Percentiles rank a stretch among this genome's conserved stretches.
These are phyloP conservation scores for Neosilurus mollespiculum DNA, from an alignment of 2,797 vertebrate species.

Conservation along the genomic window DNA sequence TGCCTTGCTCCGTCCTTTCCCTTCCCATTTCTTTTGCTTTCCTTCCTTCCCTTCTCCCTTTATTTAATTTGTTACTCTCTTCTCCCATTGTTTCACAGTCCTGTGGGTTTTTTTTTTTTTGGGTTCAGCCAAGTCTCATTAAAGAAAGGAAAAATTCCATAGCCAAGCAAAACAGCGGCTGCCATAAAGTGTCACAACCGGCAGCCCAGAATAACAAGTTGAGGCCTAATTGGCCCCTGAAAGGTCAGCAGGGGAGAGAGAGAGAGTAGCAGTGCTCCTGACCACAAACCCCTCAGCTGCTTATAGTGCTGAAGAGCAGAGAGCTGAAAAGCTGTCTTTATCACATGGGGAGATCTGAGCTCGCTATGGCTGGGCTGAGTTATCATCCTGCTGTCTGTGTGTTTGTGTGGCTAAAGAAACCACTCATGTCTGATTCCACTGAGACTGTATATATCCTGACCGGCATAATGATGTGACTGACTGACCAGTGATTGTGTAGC, in stretches of 20 bases:
- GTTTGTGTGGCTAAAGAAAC: background rate
- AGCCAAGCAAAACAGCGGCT: conserved; percentile 53
- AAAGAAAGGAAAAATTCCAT: conserved; percentile 44
- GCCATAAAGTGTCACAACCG: conserved; percentile 46
- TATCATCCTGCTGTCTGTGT: conserved; percentile 10
- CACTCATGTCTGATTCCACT: background rate
- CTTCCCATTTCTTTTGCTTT: background rate
- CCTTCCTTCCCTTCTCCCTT: background rate
- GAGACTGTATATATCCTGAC: background rate
- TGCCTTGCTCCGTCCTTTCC: background rate
- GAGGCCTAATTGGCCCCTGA: conserved; percentile 51
- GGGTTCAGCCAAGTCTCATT: conserved; percentile 36
- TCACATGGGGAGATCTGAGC: conserved; percentile 17
- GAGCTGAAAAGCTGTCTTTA: conserved; percentile 7
- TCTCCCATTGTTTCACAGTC: background rate
- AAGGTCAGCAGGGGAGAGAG: conserved; percentile 52
- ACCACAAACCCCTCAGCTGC: conserved; percentile 47
- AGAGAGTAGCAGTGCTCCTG: conserved; percentile 17
- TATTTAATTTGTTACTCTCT: background rate
- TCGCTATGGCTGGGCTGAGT: background rate
- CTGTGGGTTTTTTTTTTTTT: background rate
- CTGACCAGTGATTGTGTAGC: background rate
- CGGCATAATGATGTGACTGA: background rate
- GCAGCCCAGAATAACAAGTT: conserved; percentile 48
- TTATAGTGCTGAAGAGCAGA: conserved; percentile 29